Conservation (phyloP, 2,888 invertebrate species). For the Cryptocheilus praepositus region DNA sequence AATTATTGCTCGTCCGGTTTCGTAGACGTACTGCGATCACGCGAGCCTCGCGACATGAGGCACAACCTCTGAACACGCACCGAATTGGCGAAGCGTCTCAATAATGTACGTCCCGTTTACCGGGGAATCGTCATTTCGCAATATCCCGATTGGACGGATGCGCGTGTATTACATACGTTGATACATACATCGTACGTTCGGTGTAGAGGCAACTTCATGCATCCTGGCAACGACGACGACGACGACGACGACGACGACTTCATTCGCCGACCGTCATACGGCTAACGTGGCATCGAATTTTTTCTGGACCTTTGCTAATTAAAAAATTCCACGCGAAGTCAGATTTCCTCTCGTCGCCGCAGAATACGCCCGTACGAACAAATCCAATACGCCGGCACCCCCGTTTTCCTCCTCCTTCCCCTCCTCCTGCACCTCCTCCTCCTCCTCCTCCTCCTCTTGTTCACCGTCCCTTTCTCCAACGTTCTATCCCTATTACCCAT, state of each 20-base stretch:
- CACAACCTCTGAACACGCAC: slow-evolving; percentile 57
- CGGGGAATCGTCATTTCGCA: slow-evolving; percentile 31
- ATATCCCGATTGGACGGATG: slow-evolving; percentile 10
- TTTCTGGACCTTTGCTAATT: slow-evolving; percentile 65
- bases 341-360: slow-evolving; percentile 55
- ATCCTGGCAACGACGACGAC: too few relatives aligned
- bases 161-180: not conserved
- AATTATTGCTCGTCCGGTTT: slow-evolving; percentile 49
- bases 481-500: not conserved
- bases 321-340: slow-evolving; percentile 70
- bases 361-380: slow-evolving; percentile 40
- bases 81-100: slow-evolving; percentile 37
- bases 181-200: not conserved
- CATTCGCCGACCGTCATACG: slow-evolving; percentile 36
- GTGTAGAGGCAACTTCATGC: too few relatives aligned
- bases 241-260: slow-evolving; percentile 31
- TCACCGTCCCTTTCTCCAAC: not conserved
- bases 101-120: slow-evolving; percentile 45
- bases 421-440: not conserved
- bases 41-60: slow-evolving; percentile 49
- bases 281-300: slow-evolving; percentile 55
- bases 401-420: not conserved
- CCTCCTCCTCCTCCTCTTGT: too few relatives aligned
- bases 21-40: slow-evolving; percentile 55
- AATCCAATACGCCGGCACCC: slow-evolving; percentile 48